These are phyloP conservation scores for Telmatherina bonti DNA, from an alignment of 2,797 vertebrate genomes.

Conservation along the genomic window DNA sequence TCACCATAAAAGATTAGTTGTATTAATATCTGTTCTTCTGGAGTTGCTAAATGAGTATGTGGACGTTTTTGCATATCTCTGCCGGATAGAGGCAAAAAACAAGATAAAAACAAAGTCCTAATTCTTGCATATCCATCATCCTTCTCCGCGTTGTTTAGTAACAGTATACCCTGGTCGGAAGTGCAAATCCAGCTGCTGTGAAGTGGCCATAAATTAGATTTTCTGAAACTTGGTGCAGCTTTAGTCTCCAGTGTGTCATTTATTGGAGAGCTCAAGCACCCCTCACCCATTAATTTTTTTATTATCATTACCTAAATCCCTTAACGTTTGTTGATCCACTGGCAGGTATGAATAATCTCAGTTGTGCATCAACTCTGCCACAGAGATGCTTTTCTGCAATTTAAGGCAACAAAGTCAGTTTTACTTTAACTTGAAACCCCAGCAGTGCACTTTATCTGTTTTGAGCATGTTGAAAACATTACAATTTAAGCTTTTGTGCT, in stretches of 20 bases:
- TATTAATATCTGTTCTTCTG: too few relatives aligned
- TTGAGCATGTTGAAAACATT: conserved; percentile 73
- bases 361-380: conserved; percentile 18
- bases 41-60: not conserved
- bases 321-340: conserved; percentile 46
- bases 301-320: conserved; percentile 66
- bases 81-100: conserved; percentile 3
- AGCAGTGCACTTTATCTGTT: conserved; percentile 57
- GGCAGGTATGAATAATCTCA: conserved; percentile 41
- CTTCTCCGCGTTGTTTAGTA: conserved; percentile 72
- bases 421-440: conserved; percentile 38
- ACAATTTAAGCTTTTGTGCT: conserved; percentile 56
- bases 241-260: conserved; percentile 69
- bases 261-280: conserved; percentile 38
- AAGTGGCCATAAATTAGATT: conserved; percentile 82
- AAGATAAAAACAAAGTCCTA: conserved; percentile 23
- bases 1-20: not conserved
- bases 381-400: conserved; percentile 6
- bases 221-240: conserved; percentile 76
- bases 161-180: conserved; percentile 81
- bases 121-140: conserved; percentile 51
- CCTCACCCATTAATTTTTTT: conserved; percentile 49
- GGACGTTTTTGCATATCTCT: conserved; percentile 23
- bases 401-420: conserved; percentile 11
- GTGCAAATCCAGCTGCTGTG: conserved; percentile 82